Base-by-base conservation (phyloP, 1,140 invertebrate genomes). In the Lithobius niger region DNA sequence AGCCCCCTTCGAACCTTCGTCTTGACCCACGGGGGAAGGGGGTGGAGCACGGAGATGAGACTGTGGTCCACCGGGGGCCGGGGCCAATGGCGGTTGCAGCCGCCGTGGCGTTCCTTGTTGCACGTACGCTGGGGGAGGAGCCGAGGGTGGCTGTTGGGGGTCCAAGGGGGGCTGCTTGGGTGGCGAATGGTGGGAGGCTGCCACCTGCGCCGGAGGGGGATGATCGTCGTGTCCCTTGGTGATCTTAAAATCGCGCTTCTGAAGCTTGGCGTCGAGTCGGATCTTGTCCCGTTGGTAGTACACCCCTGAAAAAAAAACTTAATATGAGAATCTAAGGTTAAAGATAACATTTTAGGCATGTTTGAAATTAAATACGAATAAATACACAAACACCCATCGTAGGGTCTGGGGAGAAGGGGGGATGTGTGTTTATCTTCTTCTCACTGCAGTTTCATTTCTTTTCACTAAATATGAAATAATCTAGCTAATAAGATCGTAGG, bases 231-330 rank as follows among this genome's bases (percentile, higher is more conserved):
- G 18, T 2, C 28, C 27, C 25, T 31, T 52, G 3, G 18, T 27
- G 3, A 31, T 3, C 15, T 27, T 27, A 31, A 10, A 31, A 31
- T 88, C 88, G 65, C 87, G 83, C 45, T 83, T 82, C 0, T 83
- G 75, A 62, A 87, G 84, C 62, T 84, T 85, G 27, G 79, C 74
- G 70, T 87, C 84, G 62, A 83, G 74, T 58, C 83, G 74, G 18
- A 83, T 81, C 66, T 90, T 89, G 64, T 94, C 88, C 15, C 88
- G 75, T 65, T 94, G 89, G 67, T 94, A 94, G 63, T 92, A 95
- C 0, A 95, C 87, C 1, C n/a, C n/a, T n/a, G n/a, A n/a, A n/a
- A n/a, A n/a, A n/a, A n/a, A n/a, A n/a, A n/a, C n/a, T n/a, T n/a
- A n/a, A n/a, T n/a, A n/a, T n/a, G n/a, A n/a, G n/a, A n/a, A n/a